Evolutionary conservation across 2,113 vertebrate genomes (phyloP).

Genomic region (Fukomys damarensis): DNA sequence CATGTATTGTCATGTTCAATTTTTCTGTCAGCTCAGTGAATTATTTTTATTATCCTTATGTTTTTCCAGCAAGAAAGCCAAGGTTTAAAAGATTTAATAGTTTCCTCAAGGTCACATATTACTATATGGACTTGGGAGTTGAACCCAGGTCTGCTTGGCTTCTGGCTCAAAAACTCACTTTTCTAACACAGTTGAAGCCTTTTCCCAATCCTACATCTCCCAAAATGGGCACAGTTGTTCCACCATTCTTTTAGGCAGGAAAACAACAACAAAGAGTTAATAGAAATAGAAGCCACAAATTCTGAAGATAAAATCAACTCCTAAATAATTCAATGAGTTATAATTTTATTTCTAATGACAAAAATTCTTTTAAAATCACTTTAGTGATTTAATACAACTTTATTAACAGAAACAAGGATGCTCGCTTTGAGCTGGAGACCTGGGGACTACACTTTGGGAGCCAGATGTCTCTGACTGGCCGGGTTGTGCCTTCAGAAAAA

Average conservation of each 20-base stretch:
- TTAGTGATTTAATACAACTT: slow-evolving; percentile 26
- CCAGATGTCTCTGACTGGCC: slow-evolving; percentile 77
- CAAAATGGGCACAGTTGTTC: neutral
- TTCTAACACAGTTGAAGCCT: neutral
- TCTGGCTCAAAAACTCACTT: neutral
- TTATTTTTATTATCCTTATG: neutral
- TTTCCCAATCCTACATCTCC: neutral
- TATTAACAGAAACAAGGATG: slow-evolving; percentile 77
- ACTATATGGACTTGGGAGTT: neutral
- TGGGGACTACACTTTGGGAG: slow-evolving; percentile 74
- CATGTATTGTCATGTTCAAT: neutral
- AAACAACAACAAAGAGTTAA: neutral
- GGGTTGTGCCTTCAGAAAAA: slow-evolving; percentile 73
- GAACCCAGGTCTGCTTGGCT: neutral
- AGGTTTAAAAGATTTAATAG: neutral
- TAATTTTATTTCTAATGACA: neutral
- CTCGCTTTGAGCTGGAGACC: slow-evolving; percentile 78
- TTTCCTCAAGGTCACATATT: neutral
- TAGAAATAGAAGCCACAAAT: neutral
- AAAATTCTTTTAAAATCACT: neutral
- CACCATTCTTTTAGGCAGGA: neutral
- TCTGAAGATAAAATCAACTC: neutral
- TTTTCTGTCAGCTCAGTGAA: neutral
- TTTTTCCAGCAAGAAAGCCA: neutral
- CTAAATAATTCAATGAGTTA: neutral